Evolutionary conservation across 1,140 invertebrate species (phyloP), one percentile per base, ranked within the genome.

Genomic region (Trichonephila clavata): DNA sequence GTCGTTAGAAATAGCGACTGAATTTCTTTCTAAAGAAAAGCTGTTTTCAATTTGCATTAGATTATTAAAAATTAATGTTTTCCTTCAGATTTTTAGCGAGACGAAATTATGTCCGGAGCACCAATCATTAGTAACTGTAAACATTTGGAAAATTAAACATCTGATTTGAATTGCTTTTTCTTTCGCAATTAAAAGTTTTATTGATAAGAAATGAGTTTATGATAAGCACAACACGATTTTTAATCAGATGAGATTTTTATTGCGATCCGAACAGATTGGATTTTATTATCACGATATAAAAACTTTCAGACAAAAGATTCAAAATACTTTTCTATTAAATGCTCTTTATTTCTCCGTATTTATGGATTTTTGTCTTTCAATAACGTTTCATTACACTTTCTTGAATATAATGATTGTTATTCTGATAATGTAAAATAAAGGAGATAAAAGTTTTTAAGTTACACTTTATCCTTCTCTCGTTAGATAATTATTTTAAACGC

Each of bases 131-230:
- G 65, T 24, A n/a, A 50, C 10, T 50, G 50, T 50, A 50, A 50
- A 50, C 50, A 50, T 2, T 50, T 50, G 50, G 65, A 68, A 68
- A 50, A 68, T 68, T 68, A 68, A 68, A 68, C 65, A 68, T 68
- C n/a, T 68, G 65, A 8, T 27, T 68, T 68, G 8, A 68, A 68
- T 68, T 24, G 24, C 21, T 68, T 68, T 65, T 68, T 68, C 24
- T 20, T 68, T 24, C 65, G 65, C 65, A 68, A 68, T 68, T 68
- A 68, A 68, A 68, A 68, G 10, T 68, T 68, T 68, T 68, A 68
- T 68, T 27, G 65, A 68, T 68, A 68, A 68, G 65, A 68, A 24
- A 68, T 13, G 65, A 68, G 21, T 24, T 68, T 68, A 68, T 68
- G 65, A 68, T 68, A n/a, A 24, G 65, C 65, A 68, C 24, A 68